These are phyloP conservation scores for Colaptes auratus DNA, from an alignment of 2,113 vertebrate genomes.

Conservation along the genomic window DNA sequence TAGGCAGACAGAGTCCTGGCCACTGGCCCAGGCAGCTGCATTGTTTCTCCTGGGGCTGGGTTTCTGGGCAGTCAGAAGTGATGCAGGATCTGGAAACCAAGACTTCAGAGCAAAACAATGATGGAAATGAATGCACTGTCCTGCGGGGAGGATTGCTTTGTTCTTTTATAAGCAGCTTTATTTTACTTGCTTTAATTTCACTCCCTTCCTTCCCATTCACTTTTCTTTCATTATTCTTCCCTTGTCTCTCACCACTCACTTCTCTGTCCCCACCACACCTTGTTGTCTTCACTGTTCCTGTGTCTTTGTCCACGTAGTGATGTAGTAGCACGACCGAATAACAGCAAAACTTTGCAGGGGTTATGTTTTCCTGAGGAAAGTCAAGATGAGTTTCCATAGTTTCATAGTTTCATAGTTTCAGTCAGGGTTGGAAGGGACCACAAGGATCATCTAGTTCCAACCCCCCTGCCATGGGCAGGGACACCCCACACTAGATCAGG, in stretches of 20 bases:
- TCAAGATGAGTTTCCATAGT: background rate
- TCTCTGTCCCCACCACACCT: background rate
- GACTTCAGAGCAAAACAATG: conserved; percentile 29
- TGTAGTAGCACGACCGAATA: background rate
- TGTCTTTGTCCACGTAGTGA: background rate
- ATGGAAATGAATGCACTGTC: background rate
- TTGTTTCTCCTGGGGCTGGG: background rate
- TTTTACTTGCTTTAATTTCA: background rate
- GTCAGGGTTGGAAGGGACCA: too few relatives aligned
- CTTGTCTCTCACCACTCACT: background rate
- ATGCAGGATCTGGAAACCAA: conserved; percentile 33
- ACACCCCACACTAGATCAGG: too few relatives aligned
- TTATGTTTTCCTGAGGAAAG: background rate
- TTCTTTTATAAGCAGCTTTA: background rate
- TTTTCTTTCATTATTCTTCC: background rate
- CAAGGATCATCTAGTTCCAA: too few relatives aligned
- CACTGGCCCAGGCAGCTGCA: conserved; percentile 39
- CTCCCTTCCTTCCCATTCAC: background rate
- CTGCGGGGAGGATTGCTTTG: background rate
- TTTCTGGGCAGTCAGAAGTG: conserved; percentile 47
- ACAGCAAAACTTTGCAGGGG: background rate
- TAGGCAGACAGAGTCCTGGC: conserved; percentile 45
- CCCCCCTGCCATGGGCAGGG: too few relatives aligned
- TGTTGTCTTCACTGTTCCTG: background rate
- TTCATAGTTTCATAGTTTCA: too few relatives aligned